phyloP scores from a whole-genome alignment of 2,797 vertebrate species.

The Taeniopygia guttata region DNA sequence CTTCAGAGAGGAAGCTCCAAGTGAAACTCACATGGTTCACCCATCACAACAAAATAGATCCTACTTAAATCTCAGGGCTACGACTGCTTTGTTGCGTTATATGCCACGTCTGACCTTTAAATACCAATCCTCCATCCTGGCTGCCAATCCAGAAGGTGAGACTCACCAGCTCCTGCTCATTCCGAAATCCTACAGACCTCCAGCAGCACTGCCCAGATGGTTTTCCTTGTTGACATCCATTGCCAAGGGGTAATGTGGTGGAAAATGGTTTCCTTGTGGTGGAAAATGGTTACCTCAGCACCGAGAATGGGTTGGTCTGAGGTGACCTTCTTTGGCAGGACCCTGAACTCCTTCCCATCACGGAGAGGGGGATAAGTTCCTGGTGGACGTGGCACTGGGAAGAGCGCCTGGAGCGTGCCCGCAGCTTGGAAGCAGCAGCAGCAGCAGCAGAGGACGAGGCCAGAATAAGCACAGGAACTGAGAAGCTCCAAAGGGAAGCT shows the following conservation, averaged over 20 bases:
- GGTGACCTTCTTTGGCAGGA: not conserved
- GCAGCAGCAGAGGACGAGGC: not conserved
- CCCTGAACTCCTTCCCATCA: not conserved
- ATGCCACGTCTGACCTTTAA: not conserved
- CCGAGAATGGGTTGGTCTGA: not conserved
- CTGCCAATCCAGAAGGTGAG: not conserved
- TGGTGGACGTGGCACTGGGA: not conserved
- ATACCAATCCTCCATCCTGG: not conserved
- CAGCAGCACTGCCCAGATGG: accelerated
- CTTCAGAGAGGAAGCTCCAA: not conserved
- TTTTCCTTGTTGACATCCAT: not conserved
- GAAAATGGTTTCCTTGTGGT: not conserved
- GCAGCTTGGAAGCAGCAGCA: not conserved
- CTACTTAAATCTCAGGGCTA: not conserved
- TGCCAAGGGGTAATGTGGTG: not conserved
- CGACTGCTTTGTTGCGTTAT: not conserved
- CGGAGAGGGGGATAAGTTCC: not conserved
- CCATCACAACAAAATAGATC: not conserved
- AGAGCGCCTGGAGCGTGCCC: not conserved
- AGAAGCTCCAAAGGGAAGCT: slow-evolving; percentile 30
- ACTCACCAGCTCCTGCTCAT: not conserved
- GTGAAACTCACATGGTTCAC: not conserved
- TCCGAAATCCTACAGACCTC: not conserved
- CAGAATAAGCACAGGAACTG: slow-evolving; percentile 55
- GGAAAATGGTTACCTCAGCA: not conserved